Evolutionary conservation across 2,113 vertebrate species (phyloP).

Genomic region (Corynorhinus townsendii): DNA sequence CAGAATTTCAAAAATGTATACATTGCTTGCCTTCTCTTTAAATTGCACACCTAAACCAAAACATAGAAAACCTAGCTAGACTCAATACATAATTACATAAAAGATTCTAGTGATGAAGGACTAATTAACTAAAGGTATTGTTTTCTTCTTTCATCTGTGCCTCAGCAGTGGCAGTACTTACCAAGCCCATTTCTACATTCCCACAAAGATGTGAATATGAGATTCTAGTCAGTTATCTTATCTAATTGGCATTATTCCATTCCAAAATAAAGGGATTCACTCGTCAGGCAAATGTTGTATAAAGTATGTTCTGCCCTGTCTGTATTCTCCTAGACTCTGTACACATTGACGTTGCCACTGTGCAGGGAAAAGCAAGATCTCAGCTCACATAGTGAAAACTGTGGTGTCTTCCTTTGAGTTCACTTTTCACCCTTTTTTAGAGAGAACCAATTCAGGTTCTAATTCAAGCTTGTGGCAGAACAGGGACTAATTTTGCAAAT

Average conservation of each 20-base stretch:
- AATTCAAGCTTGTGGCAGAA: not conserved
- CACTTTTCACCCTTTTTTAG: not conserved
- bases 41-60: not conserved
- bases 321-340: not conserved
- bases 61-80: not conserved
- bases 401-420: not conserved
- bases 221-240: not conserved
- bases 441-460: not conserved
- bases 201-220: not conserved
- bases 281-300: not conserved
- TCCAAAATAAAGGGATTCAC: not conserved
- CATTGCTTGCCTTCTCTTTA: conserved; percentile 28
- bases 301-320: not conserved
- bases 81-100: not conserved
- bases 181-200: not conserved
- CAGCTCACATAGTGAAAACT: not conserved
- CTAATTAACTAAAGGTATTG: not conserved
- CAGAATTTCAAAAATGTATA: conserved; percentile 20
- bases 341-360: not conserved
- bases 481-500: not conserved
- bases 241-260: not conserved
- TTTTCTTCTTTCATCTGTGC: not conserved
- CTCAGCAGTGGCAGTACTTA: not conserved
- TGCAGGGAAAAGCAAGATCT: not conserved
- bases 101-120: not conserved